Conservation (phyloP, 1,140 invertebrate species). For the Euura saliciscinereae region DNA sequence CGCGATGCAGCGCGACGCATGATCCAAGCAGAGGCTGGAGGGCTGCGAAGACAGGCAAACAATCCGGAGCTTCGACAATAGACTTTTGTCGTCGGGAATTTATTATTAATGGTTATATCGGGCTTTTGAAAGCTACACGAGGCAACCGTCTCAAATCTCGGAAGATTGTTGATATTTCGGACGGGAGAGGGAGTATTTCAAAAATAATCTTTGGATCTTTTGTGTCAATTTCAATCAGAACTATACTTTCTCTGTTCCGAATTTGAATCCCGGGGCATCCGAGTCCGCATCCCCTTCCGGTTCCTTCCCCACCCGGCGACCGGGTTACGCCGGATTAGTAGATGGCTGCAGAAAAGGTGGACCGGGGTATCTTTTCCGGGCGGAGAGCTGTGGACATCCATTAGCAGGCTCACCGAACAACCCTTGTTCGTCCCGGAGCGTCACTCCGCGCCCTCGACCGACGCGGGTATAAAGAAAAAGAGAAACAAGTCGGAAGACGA, state of each 20-base stretch:
- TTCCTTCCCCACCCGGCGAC: not conserved
- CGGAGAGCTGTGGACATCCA: constrained; percentile 44
- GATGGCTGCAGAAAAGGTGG: constrained; percentile 20
- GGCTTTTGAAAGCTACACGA: constrained; percentile 17
- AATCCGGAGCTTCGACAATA: constrained; percentile 45
- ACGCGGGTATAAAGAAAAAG: constrained; percentile 30
- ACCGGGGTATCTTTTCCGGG: constrained; percentile 29
- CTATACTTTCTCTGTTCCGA: constrained; percentile 18
- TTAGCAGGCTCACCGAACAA: constrained; percentile 33
- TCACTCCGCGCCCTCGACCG: not conserved
- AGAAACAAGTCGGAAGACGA: constrained; percentile 17
- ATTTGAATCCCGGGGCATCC: not conserved
- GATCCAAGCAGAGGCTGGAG: not conserved
- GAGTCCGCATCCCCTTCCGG: not conserved
- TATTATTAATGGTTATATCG: constrained; percentile 48
- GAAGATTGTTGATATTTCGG: constrained; percentile 31
- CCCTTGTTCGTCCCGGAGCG: no score
- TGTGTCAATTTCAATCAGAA: no score
- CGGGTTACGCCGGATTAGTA: constrained; percentile 3
- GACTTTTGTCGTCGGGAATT: constrained; percentile 41
- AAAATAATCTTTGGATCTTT: no score
- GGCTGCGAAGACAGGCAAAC: constrained; percentile 36
- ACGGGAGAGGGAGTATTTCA: no score
- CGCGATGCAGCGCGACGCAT: no score
- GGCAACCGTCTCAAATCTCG: constrained; percentile 31